phyloP scores from a whole-genome alignment of 1,140 invertebrate species.

The Archegozetes longisetosus region DNA sequence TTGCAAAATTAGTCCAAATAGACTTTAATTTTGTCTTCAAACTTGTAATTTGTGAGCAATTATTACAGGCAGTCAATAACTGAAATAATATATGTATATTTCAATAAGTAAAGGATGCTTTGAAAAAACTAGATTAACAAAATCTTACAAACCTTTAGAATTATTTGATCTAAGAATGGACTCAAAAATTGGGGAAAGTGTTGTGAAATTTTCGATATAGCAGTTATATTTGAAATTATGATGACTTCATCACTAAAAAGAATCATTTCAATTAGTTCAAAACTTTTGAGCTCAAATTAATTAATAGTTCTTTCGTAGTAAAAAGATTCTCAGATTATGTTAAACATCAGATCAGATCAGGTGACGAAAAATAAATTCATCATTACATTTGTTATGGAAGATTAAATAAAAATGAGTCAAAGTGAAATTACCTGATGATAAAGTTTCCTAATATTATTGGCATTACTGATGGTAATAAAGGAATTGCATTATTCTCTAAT shows the following conservation, averaged over 20 bases:
- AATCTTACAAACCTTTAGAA: background rate
- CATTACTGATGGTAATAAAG: conserved; percentile 1
- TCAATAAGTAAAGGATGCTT: too few species aligned
- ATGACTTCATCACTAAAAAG: conserved; percentile 1
- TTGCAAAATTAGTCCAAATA: background rate
- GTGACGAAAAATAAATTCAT: conserved; percentile 10
- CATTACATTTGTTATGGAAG: background rate
- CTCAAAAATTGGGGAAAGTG: conserved; percentile 10
- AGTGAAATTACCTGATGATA: background rate
- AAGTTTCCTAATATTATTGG: conserved; percentile 6
- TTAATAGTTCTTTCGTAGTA: too few species aligned
- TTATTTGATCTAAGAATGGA: conserved; percentile 2
- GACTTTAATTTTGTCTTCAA: background rate
- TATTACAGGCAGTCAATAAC: background rate
- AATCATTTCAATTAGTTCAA: background rate
- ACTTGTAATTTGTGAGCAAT: background rate
- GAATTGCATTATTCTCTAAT: conserved; percentile 1
- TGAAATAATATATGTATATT: background rate
- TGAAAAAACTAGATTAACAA: too few species aligned
- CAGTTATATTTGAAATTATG: conserved; percentile 6
- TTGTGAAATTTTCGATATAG: conserved; percentile 4
- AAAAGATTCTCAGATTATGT: background rate
- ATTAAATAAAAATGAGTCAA: background rate
- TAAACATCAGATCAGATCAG: background rate
- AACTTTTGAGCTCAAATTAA: too few species aligned